Conservation (phyloP, 2,797 vertebrate species). For the Chaetodon trifasciatus region DNA sequence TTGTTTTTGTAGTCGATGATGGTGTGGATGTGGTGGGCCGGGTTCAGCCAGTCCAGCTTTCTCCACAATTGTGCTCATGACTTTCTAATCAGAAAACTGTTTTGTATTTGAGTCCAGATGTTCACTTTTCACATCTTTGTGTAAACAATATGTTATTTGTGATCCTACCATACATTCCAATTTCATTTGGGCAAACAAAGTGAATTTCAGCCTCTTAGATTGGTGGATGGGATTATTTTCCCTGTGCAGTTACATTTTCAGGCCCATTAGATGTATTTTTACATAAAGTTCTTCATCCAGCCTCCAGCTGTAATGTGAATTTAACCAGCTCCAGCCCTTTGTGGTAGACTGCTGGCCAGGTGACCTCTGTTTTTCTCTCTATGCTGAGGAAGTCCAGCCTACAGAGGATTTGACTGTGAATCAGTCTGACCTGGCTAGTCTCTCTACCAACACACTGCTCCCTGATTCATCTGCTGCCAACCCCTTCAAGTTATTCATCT, state of each 20-base stretch:
- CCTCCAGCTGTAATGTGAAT: conserved; percentile 56
- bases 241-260: conserved; percentile 27
- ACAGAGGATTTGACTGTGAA: conserved; percentile 77
- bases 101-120: neutral
- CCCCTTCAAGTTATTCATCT: conserved; percentile 89
- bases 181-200: neutral
- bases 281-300: conserved; percentile 18
- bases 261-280: conserved; percentile 37
- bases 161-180: conserved; percentile 3
- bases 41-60: neutral
- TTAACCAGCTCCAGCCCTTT: conserved; percentile 61
- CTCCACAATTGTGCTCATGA: neutral
- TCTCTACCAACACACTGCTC: conserved; percentile 80
- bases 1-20: neutral
- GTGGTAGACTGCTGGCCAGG: conserved; percentile 75
- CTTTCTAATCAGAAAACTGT: neutral
- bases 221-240: neutral
- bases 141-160: neutral
- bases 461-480: conserved; percentile 87
- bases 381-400: conserved; percentile 75
- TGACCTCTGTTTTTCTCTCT: conserved; percentile 54
- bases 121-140: neutral
- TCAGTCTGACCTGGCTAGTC: conserved; percentile 80
- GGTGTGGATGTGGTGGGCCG: neutral
- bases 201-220: conserved; percentile 1